phyloP scores from a whole-genome alignment of 2,113 vertebrate species.

The Butastur rufipennis region DNA sequence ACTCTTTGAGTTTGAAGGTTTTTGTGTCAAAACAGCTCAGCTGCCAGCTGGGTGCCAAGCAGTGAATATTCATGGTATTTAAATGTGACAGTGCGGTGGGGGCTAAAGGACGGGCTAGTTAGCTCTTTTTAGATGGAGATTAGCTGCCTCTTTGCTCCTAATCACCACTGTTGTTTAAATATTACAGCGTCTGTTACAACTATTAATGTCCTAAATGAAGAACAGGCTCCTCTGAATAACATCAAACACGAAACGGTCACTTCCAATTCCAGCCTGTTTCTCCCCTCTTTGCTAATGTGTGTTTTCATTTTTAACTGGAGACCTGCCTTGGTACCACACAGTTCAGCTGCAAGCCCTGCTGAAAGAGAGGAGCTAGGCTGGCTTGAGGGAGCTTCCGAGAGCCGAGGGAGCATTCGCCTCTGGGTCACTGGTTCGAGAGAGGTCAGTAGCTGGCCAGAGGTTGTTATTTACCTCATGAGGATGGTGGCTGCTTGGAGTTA shows the following conservation, averaged over 20 bases:
- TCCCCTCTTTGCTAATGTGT: neutral
- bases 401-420: neutral
- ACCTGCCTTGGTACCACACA: neutral
- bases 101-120: slow-evolving; percentile 43
- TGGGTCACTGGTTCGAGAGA: neutral
- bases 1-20: slow-evolving; percentile 68
- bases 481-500: neutral
- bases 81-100: slow-evolving; percentile 42
- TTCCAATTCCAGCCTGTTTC: slow-evolving; percentile 34
- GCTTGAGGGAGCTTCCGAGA: neutral
- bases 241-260: slow-evolving; percentile 42
- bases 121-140: slow-evolving; percentile 70
- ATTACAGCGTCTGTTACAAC: slow-evolving; percentile 70
- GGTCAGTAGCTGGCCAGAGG: neutral
- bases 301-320: slow-evolving; percentile 1
- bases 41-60: slow-evolving; percentile 61
- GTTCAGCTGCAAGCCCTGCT: neutral
- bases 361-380: neutral
- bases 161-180: slow-evolving; percentile 72
- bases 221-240: slow-evolving; percentile 55
- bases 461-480: neutral
- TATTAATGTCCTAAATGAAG: slow-evolving; percentile 64
- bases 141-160: slow-evolving; percentile 66
- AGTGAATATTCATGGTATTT: slow-evolving; percentile 66
- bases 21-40: slow-evolving; percentile 68